Conservation (phyloP, 1,140 invertebrate species). For the Microplitis demolitor region DNA sequence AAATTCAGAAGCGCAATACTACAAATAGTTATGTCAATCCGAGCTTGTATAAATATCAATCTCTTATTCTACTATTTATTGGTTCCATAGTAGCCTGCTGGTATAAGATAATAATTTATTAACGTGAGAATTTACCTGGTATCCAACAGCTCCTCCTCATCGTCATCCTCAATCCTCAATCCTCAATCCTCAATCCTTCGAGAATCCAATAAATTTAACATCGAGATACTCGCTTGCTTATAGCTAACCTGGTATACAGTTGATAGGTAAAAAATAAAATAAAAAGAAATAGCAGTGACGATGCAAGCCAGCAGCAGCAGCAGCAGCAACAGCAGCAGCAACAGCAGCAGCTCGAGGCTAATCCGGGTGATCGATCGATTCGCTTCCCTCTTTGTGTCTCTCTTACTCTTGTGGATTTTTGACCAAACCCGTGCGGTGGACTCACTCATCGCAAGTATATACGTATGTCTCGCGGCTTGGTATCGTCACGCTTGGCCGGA, state of each 20-base stretch:
- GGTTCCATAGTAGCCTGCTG: too few species aligned
- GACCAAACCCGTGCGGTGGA: background rate
- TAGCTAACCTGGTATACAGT: background rate
- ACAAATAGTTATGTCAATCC: too few species aligned
- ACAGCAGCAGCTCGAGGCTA: constrained; percentile 26
- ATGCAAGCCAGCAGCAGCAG: constrained; percentile 24
- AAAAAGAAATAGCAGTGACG: constrained; percentile 7
- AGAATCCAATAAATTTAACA: constrained; percentile 13
- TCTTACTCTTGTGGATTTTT: background rate
- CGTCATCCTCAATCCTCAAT: background rate
- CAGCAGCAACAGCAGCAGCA: constrained; percentile 23
- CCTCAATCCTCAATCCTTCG: background rate
- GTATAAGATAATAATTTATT: too few species aligned
- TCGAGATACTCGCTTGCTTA: background rate
- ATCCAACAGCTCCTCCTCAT: background rate
- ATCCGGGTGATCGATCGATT: constrained; percentile 29
- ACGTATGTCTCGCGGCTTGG: constrained; percentile 17
- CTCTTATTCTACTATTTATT: too few species aligned
- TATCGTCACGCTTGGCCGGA: constrained; percentile 27
- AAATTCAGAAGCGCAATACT: too few species aligned
- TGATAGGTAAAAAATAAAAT: background rate
- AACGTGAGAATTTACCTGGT: background rate
- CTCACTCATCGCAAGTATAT: background rate
- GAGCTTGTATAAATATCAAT: too few species aligned
- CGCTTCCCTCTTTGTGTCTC: constrained; percentile 12